Evolutionary conservation across 2,113 vertebrate species (phyloP).

Genomic region (Nanorana parkeri): DNA sequence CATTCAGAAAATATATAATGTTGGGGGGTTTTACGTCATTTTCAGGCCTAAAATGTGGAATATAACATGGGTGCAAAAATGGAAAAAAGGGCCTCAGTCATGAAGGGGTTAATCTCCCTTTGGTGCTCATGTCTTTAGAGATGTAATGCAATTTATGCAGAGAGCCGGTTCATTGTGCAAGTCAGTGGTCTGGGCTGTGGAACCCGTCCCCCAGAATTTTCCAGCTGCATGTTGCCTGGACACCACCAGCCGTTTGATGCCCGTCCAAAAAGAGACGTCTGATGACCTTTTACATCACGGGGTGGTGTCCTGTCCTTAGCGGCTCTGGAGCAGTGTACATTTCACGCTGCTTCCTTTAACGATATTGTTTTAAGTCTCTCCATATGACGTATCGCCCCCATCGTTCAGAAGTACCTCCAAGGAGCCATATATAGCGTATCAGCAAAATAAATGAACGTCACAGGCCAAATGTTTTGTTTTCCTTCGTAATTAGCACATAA

Average conservation of each 20-base stretch:
- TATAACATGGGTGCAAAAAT: no score
- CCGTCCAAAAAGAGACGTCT: conserved; percentile 30
- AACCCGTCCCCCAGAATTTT: background rate
- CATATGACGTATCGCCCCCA: conserved; percentile 9
- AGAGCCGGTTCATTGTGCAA: background rate
- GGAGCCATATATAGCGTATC: conserved; percentile 16
- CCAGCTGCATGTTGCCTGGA: conserved; percentile 30
- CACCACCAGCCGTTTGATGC: conserved; percentile 17
- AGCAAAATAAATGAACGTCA: conserved; percentile 27
- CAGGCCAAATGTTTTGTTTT: conserved; percentile 35
- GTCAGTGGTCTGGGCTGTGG: background rate
- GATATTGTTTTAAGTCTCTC: conserved; percentile 11
- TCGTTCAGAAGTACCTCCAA: background rate
- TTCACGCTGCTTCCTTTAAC: conserved; percentile 17
- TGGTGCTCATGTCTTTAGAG: background rate
- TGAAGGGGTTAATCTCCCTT: no score
- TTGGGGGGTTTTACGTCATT: no score
- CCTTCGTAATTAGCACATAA: conserved; percentile 36
- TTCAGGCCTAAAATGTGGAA: no score
- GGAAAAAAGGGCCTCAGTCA: no score
- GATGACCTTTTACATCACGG: conserved; percentile 33
- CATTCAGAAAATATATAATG: no score
- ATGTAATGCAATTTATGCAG: background rate
- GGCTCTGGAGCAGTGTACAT: background rate
- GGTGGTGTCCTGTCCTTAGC: background rate